Base-by-base conservation (phyloP, 2,113 vertebrate species). In the Brachypodius melanocephalos region DNA sequence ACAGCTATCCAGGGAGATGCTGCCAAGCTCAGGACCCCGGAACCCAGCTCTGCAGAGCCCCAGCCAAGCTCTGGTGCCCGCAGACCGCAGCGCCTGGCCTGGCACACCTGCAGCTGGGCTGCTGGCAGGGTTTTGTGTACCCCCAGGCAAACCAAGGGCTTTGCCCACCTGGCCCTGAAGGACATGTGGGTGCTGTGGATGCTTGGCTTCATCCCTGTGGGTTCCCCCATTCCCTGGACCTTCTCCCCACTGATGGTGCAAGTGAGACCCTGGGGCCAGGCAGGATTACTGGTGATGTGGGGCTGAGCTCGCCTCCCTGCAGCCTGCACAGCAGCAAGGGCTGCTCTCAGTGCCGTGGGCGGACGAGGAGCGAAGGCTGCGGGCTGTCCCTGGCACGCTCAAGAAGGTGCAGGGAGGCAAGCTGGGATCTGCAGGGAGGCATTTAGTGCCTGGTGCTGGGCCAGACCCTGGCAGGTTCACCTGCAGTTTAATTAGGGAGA, bases 401-500 rank as follows among this genome's bases (percentile, higher is more conserved):
- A 62, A 12, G 83, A 67, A 94, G 92, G 93, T 90, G 91, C 93
- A 97, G 79, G 85, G 95, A 96, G 94, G 96, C 98, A 98, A 98
- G 98, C 97, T 34, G 40, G 77, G 95, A 98, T 98, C 97, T 96
- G 98, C 75, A 96, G 62, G 46, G 84, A 95, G 95, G 93, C 32
- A 63, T 96, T 97, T 89, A 96, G 91, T 0, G 68, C 92, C 96
- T 97, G 97, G 96, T 94, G n/a, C 40, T 1, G 81, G 96, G 97
- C 97, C 95, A 97, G 97, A 97, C 86, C 95, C 96, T 96, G 96
- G 97, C 97, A 97, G 97, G 97, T 97, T 98, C 98, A 98, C 94
- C 96, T 96, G 96, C 92, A 97, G 97, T 97, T 98, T 97, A 98
- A 97, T 97, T 97, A 95, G 94, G 88, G 91, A 96, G 94, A 95